A percentile compares a stretch with the other conserved stretches of the same genome.
These are phyloP conservation scores for Alloplasta piceator DNA, from an alignment of 2,888 invertebrate genomes.

Conservation along the genomic window DNA sequence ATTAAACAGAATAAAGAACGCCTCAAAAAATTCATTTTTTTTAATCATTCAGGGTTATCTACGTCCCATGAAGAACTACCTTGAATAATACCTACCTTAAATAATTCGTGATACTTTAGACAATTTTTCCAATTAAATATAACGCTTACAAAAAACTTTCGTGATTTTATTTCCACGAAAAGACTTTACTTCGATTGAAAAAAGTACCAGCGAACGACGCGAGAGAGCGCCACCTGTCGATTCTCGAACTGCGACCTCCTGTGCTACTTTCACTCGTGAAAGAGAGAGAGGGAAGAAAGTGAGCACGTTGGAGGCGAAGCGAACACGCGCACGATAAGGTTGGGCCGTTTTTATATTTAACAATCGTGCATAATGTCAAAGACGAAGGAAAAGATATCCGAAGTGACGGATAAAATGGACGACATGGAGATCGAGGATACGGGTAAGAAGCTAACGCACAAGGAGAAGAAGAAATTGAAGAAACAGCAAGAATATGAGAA, in stretches of 20 bases:
- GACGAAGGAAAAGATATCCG: slow-evolving; percentile 64
- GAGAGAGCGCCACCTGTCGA: slow-evolving; percentile 33
- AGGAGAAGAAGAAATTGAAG: slow-evolving; percentile 95
- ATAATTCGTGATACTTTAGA: too few relatives aligned
- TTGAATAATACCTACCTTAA: too few relatives aligned
- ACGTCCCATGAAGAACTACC: too few relatives aligned
- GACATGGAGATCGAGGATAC: slow-evolving; percentile 81
- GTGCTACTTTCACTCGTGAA: not conserved
- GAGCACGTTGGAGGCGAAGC: slow-evolving; percentile 16
- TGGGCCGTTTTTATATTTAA: slow-evolving; percentile 7
- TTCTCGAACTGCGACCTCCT: slow-evolving; percentile 3
- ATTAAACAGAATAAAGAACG: too few relatives aligned
- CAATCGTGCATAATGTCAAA: slow-evolving; percentile 69
- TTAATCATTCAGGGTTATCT: too few relatives aligned
- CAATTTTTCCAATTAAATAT: too few relatives aligned
- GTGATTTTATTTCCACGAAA: too few relatives aligned
- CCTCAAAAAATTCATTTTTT: too few relatives aligned
- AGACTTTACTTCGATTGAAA: too few relatives aligned
- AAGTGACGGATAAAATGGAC: slow-evolving; percentile 74
- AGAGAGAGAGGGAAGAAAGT: not conserved
- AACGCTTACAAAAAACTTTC: too few relatives aligned
- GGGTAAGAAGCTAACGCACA: slow-evolving; percentile 91
- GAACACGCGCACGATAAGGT: not conserved
- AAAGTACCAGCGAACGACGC: not conserved
- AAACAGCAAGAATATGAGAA: slow-evolving; percentile 95